Percentiles rank a stretch among this genome's conserved stretches.
These are phyloP conservation scores for Budorcas taxicolor DNA, from an alignment of 2,113 vertebrate species.

Conservation along the genomic window DNA sequence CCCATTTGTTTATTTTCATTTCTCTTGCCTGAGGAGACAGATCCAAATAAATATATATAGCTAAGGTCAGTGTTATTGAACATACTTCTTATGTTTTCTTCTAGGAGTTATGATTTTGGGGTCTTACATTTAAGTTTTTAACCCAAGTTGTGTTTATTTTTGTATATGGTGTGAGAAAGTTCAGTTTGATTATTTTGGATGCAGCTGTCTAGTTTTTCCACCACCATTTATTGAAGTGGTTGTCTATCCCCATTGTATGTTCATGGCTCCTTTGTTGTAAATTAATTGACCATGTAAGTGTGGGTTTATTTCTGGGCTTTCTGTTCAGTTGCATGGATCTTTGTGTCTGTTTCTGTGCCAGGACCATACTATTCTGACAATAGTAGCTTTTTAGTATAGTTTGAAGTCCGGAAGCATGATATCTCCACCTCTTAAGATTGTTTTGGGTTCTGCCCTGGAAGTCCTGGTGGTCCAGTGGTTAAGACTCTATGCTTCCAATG, in stretches of 20 bases:
- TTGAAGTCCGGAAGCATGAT: background rate
- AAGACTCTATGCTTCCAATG: background rate
- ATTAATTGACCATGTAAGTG: background rate
- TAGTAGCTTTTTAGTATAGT: background rate
- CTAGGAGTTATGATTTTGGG: background rate
- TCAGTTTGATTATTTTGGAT: background rate
- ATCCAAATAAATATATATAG: background rate
- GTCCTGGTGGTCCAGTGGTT: background rate
- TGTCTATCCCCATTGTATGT: background rate
- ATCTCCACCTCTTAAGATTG: background rate
- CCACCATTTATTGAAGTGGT: background rate
- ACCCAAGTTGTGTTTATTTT: background rate
- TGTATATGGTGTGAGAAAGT: background rate
- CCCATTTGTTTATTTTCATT: background rate
- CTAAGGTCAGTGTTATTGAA: background rate
- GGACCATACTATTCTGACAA: background rate
- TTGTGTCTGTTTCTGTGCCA: background rate
- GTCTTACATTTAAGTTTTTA: background rate
- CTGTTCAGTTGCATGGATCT: background rate
- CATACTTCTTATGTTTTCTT: background rate
- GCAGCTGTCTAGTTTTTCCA: background rate
- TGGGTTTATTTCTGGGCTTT: background rate
- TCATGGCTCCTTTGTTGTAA: background rate
- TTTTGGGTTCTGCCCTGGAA: background rate
- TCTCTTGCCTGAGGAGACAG: background rate